Evolutionary conservation across 23 tunicate species (phyloP).

Genomic region (Diplosoma virens): DNA sequence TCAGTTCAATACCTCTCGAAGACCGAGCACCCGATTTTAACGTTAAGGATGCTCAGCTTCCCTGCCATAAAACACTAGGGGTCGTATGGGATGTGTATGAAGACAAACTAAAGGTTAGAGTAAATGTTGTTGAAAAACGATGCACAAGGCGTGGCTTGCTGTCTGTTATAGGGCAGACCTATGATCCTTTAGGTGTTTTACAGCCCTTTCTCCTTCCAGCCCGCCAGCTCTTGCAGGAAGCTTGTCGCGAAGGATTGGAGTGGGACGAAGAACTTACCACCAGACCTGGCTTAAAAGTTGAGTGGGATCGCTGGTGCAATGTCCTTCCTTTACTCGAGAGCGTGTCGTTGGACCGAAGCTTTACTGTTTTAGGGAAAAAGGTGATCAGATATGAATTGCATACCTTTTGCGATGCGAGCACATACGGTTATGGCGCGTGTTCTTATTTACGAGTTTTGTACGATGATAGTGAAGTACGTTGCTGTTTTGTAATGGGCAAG

Average conservation of each 20-base stretch:
- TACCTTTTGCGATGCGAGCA: constrained; percentile 15
- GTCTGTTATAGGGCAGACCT: constrained; percentile 9
- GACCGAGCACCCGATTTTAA: neutral
- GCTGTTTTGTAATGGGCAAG: constrained; percentile 12
- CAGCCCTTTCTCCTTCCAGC: neutral
- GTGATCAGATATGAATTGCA: neutral
- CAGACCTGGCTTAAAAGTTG: neutral
- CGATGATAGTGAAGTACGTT: neutral
- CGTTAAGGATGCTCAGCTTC: neutral
- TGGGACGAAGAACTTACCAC: neutral
- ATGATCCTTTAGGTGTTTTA: neutral
- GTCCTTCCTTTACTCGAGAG: neutral
- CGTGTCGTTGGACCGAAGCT: neutral
- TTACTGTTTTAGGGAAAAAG: neutral
- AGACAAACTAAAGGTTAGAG: neutral
- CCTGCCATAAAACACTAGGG: neutral
- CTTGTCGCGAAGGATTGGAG: neutral
- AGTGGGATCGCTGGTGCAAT: constrained; percentile 1
- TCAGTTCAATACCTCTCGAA: neutral
- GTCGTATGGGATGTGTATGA: neutral
- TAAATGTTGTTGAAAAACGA: neutral
- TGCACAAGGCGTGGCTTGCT: constrained; percentile 2
- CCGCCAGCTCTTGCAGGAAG: neutral
- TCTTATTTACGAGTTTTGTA: neutral
- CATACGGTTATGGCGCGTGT: constrained; percentile 2